These are phyloP conservation scores for Coenonympha arcania DNA, from an alignment of 2,888 invertebrate genomes.

Conservation along the genomic window DNA sequence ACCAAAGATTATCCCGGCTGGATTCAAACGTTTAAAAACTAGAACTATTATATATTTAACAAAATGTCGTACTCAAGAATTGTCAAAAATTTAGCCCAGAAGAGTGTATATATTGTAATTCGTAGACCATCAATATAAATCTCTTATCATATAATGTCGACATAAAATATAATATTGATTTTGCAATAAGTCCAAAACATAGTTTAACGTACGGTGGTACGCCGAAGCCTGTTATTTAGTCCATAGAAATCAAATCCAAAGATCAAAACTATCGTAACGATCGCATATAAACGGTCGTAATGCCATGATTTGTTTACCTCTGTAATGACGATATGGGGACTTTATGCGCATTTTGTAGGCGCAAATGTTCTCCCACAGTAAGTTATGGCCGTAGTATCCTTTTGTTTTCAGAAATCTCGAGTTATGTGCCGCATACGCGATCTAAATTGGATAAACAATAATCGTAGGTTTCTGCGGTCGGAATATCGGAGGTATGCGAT, in stretches of 20 bases:
- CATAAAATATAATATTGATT: too few species aligned
- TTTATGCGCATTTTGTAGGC: conserved; percentile 42
- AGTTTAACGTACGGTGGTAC: neutral
- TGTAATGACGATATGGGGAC: conserved; percentile 39
- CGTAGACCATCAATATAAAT: too few species aligned
- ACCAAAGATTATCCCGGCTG: too few species aligned
- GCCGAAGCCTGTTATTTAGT: neutral
- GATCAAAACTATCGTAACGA: conserved; percentile 7
- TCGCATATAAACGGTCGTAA: conserved; percentile 18
- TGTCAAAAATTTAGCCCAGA: too few species aligned
- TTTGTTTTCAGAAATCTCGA: conserved; percentile 37
- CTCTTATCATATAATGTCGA: too few species aligned
- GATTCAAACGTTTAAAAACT: too few species aligned
- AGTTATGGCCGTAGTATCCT: conserved; percentile 36
- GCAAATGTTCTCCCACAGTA: conserved; percentile 35
- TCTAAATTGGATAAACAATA: conserved; percentile 30
- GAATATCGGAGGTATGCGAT: conserved; percentile 18
- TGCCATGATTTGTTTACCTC: conserved; percentile 45
- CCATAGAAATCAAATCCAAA: neutral
- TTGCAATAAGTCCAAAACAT: too few species aligned
- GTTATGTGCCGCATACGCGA: conserved; percentile 23
- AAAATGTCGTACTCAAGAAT: too few species aligned
- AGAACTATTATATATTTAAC: too few species aligned
- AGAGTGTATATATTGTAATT: too few species aligned
- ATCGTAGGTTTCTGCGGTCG: conserved; percentile 9